phyloP scores from a whole-genome alignment of 2,888 invertebrate genomes.

The Disparrhopalites patrizii region DNA sequence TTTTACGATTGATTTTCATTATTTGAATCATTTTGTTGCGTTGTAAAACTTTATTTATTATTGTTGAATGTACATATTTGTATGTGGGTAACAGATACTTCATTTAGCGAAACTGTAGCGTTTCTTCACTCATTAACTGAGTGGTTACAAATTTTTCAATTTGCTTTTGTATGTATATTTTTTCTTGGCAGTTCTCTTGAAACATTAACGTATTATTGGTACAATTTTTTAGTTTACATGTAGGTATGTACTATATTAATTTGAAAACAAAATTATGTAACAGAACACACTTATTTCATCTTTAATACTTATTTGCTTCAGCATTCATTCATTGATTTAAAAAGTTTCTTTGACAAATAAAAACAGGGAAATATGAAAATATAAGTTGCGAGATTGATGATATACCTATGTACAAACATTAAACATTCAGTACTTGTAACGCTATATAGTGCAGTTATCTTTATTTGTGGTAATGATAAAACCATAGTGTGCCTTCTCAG shows the following conservation, averaged over 20 bases:
- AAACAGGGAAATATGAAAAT: conserved; percentile 1
- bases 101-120: too few relatives aligned
- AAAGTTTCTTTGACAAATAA: conserved; percentile 3
- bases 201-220: too few relatives aligned
- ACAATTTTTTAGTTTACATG: too few relatives aligned
- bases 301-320: conserved; percentile 7
- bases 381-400: too few relatives aligned
- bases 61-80: neutral
- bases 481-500: too few relatives aligned
- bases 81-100: neutral
- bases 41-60: neutral
- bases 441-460: too few relatives aligned
- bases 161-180: conserved; percentile 7
- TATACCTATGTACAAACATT: too few relatives aligned
- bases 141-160: neutral
- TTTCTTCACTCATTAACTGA: neutral
- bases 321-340: too few relatives aligned
- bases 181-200: neutral
- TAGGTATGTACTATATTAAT: too few relatives aligned
- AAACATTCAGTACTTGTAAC: too few relatives aligned
- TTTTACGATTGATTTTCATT: neutral
- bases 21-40: neutral
- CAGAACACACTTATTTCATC: neutral
- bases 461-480: too few relatives aligned
- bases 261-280: too few relatives aligned